Conservation (phyloP, 2,888 invertebrate species). For the Sesamia inferens region DNA sequence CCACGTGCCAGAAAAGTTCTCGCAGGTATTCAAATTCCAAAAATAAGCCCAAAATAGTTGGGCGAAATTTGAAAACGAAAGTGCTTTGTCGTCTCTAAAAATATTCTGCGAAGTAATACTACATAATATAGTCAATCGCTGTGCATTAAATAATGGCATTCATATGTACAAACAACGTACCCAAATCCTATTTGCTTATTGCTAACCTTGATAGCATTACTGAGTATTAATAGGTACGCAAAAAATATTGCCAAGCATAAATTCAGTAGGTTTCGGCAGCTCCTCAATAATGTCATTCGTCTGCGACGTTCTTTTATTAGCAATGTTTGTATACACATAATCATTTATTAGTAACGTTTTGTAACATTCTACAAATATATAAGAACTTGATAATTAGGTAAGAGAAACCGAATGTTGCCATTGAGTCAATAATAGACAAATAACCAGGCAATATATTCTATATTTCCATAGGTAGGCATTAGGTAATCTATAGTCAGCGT, state of each 20-base stretch:
- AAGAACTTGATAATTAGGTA: conserved; percentile 16
- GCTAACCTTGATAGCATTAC: conserved; percentile 51
- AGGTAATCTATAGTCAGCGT: conserved; percentile 35
- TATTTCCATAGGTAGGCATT: conserved; percentile 31
- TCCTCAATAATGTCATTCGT: conserved; percentile 40
- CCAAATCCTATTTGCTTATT: conserved; percentile 48
- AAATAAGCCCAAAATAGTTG: conserved; percentile 1
- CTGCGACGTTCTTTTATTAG: conserved; percentile 25
- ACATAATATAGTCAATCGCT: conserved; percentile 7
- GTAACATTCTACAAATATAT: conserved; percentile 13
- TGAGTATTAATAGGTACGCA: conserved; percentile 29
- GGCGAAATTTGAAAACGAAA: conserved; percentile 6
- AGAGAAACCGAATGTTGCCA: conserved; percentile 28
- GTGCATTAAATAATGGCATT: conserved; percentile 43
- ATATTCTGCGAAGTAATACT: conserved; percentile 16
- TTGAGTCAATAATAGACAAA: conserved; percentile 22
- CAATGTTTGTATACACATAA: conserved; percentile 7
- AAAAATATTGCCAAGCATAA: conserved; percentile 39
- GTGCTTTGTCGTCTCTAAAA: conserved; percentile 7
- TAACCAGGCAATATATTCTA: conserved; percentile 35
- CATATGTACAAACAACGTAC: conserved; percentile 49
- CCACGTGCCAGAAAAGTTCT: not conserved
- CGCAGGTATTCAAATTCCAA: not conserved
- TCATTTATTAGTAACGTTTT: conserved; percentile 22
- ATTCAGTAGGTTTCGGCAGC: conserved; percentile 28